A percentile compares a stretch with the other conserved stretches of the same genome.
Evolutionary conservation across 2,888 invertebrate genomes (phyloP).

Genomic region (Arge pagana): DNA sequence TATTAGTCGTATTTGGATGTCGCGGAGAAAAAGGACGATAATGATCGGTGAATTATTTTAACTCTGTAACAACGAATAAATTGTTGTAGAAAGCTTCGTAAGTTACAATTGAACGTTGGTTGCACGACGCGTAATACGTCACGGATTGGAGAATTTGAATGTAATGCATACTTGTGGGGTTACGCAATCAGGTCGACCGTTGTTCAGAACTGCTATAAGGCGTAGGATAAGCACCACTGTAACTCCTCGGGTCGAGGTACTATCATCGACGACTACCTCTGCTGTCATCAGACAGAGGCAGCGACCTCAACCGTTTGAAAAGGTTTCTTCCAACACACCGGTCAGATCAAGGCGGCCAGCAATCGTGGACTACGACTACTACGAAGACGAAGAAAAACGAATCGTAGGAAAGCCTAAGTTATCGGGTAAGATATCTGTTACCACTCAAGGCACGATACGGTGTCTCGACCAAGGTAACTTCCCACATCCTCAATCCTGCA

Average conservation of each 20-base stretch:
- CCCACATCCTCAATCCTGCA: slow-evolving; percentile 88
- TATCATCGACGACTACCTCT: slow-evolving; percentile 38
- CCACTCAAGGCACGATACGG: slow-evolving; percentile 69
- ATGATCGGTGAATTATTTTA: too few species aligned
- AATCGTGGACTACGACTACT: slow-evolving; percentile 66
- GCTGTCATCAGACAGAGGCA: slow-evolving; percentile 36
- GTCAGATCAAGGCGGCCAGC: slow-evolving; percentile 46
- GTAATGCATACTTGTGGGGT: too few species aligned
- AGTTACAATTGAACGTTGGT: too few species aligned
- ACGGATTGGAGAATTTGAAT: too few species aligned
- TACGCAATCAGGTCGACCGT: slow-evolving; percentile 40
- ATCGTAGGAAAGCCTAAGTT: slow-evolving; percentile 61
- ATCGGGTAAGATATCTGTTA: slow-evolving; percentile 66
- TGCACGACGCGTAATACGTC: too few species aligned
- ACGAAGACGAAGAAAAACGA: slow-evolving; percentile 68
- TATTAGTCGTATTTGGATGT: too few species aligned
- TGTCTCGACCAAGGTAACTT: slow-evolving; percentile 90
- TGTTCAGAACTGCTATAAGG: slow-evolving; percentile 46
- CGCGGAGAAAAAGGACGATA: too few species aligned
- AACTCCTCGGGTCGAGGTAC: slow-evolving; percentile 42
- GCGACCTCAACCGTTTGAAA: slow-evolving; percentile 45
- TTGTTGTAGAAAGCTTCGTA: too few species aligned
- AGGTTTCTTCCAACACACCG: slow-evolving; percentile 35
- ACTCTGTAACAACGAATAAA: too few species aligned
- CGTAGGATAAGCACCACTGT: slow-evolving; percentile 54